Conservation (phyloP, 2,797 vertebrate species). For the Cirrhinus mrigala region DNA sequence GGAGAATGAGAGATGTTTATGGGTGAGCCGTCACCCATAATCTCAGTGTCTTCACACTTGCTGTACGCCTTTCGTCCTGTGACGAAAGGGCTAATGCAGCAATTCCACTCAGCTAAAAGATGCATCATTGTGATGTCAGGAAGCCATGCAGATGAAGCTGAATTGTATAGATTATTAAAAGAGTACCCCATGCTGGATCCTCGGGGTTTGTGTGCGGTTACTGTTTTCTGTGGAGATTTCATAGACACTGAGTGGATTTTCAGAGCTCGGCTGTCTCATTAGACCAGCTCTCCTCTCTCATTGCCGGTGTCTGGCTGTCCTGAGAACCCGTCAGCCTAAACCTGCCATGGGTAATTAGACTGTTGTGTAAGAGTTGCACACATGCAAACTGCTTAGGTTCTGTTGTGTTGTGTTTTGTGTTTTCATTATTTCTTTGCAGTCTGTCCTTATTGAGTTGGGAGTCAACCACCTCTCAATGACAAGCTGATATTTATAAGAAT, state of each 20-base stretch:
- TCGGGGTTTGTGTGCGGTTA: not conserved
- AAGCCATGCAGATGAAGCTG: not conserved
- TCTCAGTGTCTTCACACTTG: not conserved
- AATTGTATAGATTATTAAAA: not conserved
- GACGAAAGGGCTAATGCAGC: not conserved
- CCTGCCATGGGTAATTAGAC: slow-evolving; percentile 25
- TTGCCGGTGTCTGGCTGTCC: not conserved
- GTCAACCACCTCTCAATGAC: not conserved
- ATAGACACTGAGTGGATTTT: not conserved
- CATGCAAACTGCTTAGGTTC: not conserved
- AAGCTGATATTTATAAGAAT: not conserved
- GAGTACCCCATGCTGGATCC: not conserved
- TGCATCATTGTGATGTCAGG: not conserved
- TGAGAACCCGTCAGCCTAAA: not conserved
- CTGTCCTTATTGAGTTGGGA: not conserved
- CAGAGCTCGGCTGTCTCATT: not conserved
- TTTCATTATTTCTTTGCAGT: not conserved
- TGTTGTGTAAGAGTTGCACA: not conserved
- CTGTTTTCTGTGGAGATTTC: not conserved
- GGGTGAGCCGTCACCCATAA: not conserved
- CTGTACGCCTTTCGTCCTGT: not conserved
- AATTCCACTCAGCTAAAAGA: not conserved
- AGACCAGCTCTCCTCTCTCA: not conserved
- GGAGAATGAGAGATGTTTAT: not conserved
- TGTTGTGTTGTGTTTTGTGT: not conserved